Conservation (phyloP, 1,140 invertebrate genomes). For the Panagrolaimus sp. region DNA sequence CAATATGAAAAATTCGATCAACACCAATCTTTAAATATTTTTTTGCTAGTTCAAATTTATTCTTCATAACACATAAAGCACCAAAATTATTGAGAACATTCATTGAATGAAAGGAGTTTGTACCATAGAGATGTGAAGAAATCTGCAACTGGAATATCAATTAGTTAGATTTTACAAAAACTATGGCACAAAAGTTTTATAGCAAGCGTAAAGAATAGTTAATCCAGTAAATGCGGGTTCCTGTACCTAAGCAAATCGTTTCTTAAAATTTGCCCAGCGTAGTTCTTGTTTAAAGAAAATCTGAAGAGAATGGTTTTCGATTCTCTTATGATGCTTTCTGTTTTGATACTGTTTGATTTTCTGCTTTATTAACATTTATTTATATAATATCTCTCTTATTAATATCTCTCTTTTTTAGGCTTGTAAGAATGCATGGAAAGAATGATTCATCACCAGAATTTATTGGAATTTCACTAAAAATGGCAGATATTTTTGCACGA, state of each 20-base stretch:
- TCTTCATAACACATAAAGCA: constrained; percentile 40
- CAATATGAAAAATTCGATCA: constrained; percentile 40
- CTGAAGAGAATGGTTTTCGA: no score
- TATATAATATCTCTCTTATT: not conserved
- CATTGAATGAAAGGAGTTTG: constrained; percentile 38
- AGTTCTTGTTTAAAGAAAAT: no score
- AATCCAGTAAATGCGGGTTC: no score
- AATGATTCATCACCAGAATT: constrained; percentile 53
- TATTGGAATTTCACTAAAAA: constrained; percentile 52
- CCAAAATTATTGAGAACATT: constrained; percentile 53
- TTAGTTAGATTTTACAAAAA: no score
- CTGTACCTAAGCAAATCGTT: no score
- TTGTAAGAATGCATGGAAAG: constrained; percentile 48
- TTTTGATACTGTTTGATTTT: no score
- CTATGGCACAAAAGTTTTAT: no score
- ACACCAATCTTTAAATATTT: constrained; percentile 52
- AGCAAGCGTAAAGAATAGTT: no score
- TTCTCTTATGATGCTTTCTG: no score
- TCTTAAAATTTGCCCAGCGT: no score
- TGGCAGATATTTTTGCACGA: constrained; percentile 53
- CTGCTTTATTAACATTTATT: not conserved
- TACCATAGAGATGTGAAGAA: constrained; percentile 53
- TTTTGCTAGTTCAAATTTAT: constrained; percentile 44
- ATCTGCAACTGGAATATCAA: constrained; percentile 38
- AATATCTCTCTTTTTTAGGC: constrained; percentile 39